Evolutionary conservation across 2,888 invertebrate species (phyloP), one percentile per base, ranked within the genome.

Genomic region (Blastobasis lacticolella): DNA sequence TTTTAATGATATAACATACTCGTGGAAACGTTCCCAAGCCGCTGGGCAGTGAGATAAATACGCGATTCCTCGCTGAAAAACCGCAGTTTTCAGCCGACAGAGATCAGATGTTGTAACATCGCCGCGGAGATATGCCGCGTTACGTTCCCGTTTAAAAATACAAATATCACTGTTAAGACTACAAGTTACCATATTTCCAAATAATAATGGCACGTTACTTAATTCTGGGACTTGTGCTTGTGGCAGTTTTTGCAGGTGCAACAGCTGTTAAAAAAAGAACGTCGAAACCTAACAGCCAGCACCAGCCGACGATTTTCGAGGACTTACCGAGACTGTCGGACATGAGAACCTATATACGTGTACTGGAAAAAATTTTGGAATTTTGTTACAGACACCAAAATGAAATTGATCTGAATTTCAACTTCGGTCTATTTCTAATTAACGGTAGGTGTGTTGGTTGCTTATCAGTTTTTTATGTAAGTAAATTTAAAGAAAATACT

Each of bases 371-470:
- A 45, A 55, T 71, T 8, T 50, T 71, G 10, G 55, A 65, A 6
- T 81, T 71, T 63, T 62, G 58, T 49, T 6, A 48, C 9, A 52
- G 54, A 10, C 56, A 74, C 55, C 65, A 61, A 56, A 37, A 63
- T 46, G 60, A 69, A 38, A 54, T 78, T 43, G 75, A 82, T 62
- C 48, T 73, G 8, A 70, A 73, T 58, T 62, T 72, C 38, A 64
- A 57, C 8, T 77, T 77, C 46, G 83, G 79, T 42, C 55, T 82
- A 51, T 78, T 81, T 63, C 53, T 82, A 40, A 54, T 66, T 0
- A 71, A 71, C 23, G 79, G 83, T 82, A 69, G 72, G 66, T 23
- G 23, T 23, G 23, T 23, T 23, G 23, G 23, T 23, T 43, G 3
- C 1, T 5, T 43, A 43, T 43, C 5, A 10, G 43, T 44, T 44